Percentiles rank a stretch among this genome's conserved stretches.
These are phyloP conservation scores for Nestor notabilis DNA, from an alignment of 2,113 vertebrate species.

Conservation along the genomic window DNA sequence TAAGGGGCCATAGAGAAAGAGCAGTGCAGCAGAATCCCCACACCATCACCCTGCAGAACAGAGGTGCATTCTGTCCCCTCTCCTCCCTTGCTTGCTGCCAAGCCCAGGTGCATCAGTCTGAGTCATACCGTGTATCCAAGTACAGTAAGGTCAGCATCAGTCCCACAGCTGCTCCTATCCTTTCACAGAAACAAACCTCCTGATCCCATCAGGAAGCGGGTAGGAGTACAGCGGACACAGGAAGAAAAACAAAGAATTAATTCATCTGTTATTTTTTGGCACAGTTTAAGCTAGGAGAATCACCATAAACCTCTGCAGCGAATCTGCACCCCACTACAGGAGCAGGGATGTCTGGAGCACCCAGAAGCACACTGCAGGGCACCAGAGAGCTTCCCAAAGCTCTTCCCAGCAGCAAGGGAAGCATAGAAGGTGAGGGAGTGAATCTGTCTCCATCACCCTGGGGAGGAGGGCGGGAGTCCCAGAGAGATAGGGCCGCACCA, in stretches of 20 bases:
- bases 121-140: not conserved
- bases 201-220: not conserved
- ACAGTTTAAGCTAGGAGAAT: not conserved
- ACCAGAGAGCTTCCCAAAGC: not conserved
- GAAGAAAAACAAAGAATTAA: slow-evolving; percentile 11
- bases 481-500: slow-evolving; percentile 17
- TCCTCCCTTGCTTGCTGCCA: not conserved
- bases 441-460: not conserved
- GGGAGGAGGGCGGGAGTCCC: not conserved
- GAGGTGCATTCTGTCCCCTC: not conserved
- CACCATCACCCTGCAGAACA: not conserved
- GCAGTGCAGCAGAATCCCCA: not conserved
- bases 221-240: not conserved
- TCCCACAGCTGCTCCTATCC: not conserved
- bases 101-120: not conserved
- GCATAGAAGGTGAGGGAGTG: not conserved
- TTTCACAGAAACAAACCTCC: slow-evolving; percentile 3
- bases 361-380: not conserved
- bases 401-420: not conserved
- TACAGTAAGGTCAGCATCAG: not conserved
- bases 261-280: not conserved
- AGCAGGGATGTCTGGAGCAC: not conserved
- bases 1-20: not conserved
- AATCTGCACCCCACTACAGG: not conserved
- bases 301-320: not conserved